Base-by-base conservation (phyloP, 2,888 invertebrate species). In the Microctonus hyperodae region DNA sequence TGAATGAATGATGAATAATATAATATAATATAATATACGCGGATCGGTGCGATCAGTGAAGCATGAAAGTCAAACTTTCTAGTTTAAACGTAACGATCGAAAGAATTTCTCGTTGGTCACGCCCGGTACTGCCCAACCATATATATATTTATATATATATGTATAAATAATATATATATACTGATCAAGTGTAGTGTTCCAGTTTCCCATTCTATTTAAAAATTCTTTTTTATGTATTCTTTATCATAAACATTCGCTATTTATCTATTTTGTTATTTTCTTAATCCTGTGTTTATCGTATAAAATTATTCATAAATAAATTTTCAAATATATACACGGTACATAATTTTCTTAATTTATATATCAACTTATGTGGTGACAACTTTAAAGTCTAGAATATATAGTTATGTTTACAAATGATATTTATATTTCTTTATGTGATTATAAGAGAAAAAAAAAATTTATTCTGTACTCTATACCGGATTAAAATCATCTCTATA, bases 21-120 rank as follows among this genome's bases (percentile, higher is more conserved):
- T n/a, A n/a, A n/a, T n/a, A n/a, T n/a, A n/a, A 56, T 44, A 44
- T 44, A 44, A 23, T 53, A 28, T 25, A 28, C 33, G 31, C 13
- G 53, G 70, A 73, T 73, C 72, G 73, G 72, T 72, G 44, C 44
- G 72, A 73, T 73, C 72, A 69, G 69, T 73, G 65, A 72, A 70
- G 70, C 73, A 72, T 73, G 73, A 72, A 73, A 72, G 72, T 59
- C 61, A 65, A 69, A 73, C 73, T 73, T 73, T 73, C 73, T 73
- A 73, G 57, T 40, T 62, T 62, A 67, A 70, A 69, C 70, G 70
- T 72, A 72, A 73, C 72, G 65, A 69, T 69, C 70, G 65, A 69
- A 70, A 67, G 57, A 70, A 72, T 73, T 73, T 73, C 72, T 72
- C 69, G 69, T 65, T 67, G 69, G 67, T 70, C 70, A 68, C 64